Conservation (phyloP, 2,797 vertebrate species). For the Erethizon dorsatum region DNA sequence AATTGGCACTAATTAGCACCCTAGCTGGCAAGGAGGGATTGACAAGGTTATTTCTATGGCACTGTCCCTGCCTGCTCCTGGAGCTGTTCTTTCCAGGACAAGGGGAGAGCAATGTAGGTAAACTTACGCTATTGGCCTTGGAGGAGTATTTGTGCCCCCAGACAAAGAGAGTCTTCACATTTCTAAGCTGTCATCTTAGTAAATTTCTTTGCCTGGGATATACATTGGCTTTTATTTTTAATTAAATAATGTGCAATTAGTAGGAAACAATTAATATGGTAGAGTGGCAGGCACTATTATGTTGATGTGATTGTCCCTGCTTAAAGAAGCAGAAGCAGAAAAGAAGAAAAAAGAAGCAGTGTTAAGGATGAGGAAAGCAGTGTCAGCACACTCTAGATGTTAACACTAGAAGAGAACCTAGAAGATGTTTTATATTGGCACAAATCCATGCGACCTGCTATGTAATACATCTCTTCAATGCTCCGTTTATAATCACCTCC, state of each 20-base stretch:
- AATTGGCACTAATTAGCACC: constrained; percentile 78
- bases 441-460: neutral
- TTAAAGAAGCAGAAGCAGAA: constrained; percentile 62
- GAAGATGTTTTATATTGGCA: neutral
- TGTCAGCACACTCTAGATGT: constrained; percentile 29
- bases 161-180: constrained; percentile 70
- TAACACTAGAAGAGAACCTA: neutral
- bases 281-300: constrained; percentile 58
- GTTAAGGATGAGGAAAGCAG: constrained; percentile 29
- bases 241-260: constrained; percentile 76
- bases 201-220: constrained; percentile 72
- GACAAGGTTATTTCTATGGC: constrained; percentile 50
- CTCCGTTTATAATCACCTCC: constrained; percentile 1
- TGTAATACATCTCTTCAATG: neutral
- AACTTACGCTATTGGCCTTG: constrained; percentile 69
- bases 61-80: constrained; percentile 19
- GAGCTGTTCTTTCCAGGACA: constrained; percentile 63
- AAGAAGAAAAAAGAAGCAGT: neutral
- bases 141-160: constrained; percentile 63
- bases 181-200: constrained; percentile 80
- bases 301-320: constrained; percentile 46
- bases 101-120: constrained; percentile 65
- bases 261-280: constrained; percentile 70
- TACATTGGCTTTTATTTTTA: constrained; percentile 78
- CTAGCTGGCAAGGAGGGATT: constrained; percentile 71